A percentile compares a stretch with the other conserved stretches of the same genome.
These are phyloP conservation scores for Apeira syringaria DNA, from an alignment of 2,888 invertebrate species.

Conservation along the genomic window DNA sequence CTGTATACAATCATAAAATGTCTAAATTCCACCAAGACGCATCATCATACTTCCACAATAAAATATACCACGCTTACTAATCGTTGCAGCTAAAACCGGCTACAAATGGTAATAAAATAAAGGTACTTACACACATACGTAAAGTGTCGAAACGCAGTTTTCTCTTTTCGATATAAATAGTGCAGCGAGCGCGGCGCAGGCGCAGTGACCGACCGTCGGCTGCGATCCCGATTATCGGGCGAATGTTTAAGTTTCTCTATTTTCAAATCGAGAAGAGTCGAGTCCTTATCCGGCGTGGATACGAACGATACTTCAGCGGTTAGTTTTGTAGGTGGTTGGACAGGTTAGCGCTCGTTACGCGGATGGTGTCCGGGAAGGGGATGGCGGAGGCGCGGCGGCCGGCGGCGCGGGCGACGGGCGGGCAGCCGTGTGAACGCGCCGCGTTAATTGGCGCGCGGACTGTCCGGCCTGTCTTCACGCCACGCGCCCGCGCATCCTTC, in stretches of 20 bases:
- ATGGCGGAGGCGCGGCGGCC: slow-evolving; percentile 48
- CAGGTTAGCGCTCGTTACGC: slow-evolving; percentile 49
- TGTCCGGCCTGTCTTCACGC: slow-evolving; percentile 69
- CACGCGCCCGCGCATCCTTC: slow-evolving; percentile 60
- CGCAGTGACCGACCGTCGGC: slow-evolving; percentile 80
- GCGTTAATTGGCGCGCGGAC: slow-evolving; percentile 77
- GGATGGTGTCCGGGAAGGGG: slow-evolving; percentile 53
- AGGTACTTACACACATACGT: slow-evolving; percentile 69
- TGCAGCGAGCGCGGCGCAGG: slow-evolving; percentile 63
- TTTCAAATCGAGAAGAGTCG: slow-evolving; percentile 69
- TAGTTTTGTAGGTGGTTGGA: slow-evolving; percentile 31
- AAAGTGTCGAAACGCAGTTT: slow-evolving; percentile 74
- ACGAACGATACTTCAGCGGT: slow-evolving; percentile 49
- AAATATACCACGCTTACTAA: slow-evolving; percentile 72
- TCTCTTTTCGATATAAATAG: slow-evolving; percentile 80
- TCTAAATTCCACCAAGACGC: slow-evolving; percentile 50
- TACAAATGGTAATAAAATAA: slow-evolving; percentile 81
- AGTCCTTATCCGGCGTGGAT: slow-evolving; percentile 54
- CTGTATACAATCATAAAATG: slow-evolving; percentile 32
- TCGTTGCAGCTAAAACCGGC: slow-evolving; percentile 76
- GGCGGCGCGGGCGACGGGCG: slow-evolving; percentile 32
- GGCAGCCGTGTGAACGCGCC: slow-evolving; percentile 70
- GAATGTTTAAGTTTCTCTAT: slow-evolving; percentile 81
- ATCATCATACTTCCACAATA: slow-evolving; percentile 60
- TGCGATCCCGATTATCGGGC: slow-evolving; percentile 78